Percentiles rank a stretch among this genome's conserved stretches.
phyloP scores from a whole-genome alignment of 2,888 invertebrate species.

The Allolobophora icterica region DNA sequence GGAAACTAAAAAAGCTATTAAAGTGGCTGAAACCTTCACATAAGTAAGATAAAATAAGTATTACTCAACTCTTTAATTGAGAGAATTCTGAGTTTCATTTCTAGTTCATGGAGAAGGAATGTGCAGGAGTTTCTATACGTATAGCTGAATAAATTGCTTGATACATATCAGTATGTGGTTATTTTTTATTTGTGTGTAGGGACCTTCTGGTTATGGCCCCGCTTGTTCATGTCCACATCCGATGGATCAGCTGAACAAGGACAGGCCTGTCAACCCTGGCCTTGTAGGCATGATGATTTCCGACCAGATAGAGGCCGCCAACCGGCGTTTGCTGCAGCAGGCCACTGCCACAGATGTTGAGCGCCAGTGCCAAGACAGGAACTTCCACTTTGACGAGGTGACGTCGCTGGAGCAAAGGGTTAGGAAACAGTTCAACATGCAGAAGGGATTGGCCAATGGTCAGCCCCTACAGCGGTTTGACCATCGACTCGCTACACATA shows the following conservation, averaged over 20 bases:
- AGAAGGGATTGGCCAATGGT: constrained; percentile 53
- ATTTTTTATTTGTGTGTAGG: constrained; percentile 65
- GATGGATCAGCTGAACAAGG: not conserved
- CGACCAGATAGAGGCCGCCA: constrained; percentile 78
- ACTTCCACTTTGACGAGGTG: constrained; percentile 70
- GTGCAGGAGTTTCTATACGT: not conserved
- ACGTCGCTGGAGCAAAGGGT: constrained; percentile 66
- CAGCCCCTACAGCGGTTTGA: constrained; percentile 21
- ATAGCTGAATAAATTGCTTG: not conserved
- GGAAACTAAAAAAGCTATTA: too few relatives aligned
- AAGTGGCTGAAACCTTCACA: too few relatives aligned
- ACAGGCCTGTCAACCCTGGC: not conserved
- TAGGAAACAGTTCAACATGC: constrained; percentile 51
- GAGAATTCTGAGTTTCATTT: not conserved
- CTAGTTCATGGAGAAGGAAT: not conserved
- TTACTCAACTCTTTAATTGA: not conserved
- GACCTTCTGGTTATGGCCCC: constrained; percentile 78
- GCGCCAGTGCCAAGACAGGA: constrained; percentile 73
- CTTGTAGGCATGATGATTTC: constrained; percentile 75
- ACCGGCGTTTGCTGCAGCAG: constrained; percentile 68
- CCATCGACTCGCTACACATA: constrained; percentile 20
- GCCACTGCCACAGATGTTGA: constrained; percentile 69
- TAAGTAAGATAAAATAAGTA: too few relatives aligned
- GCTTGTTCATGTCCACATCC: constrained; percentile 84
- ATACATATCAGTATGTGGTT: not conserved